Base-by-base conservation (phyloP, 2,113 vertebrate species). In the Poeciliopsis prolifica region DNA sequence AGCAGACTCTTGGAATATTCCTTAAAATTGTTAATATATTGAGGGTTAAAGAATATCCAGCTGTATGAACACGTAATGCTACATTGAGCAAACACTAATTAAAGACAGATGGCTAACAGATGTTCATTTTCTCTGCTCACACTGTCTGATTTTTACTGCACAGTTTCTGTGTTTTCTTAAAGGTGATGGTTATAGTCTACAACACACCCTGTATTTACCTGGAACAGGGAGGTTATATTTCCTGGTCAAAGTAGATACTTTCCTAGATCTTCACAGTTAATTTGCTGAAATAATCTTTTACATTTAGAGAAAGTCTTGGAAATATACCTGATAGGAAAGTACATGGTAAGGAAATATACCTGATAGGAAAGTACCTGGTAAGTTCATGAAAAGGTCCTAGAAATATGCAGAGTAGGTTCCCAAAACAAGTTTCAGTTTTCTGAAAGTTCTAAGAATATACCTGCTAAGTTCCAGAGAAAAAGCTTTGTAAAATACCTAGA, bases 131-230 rank as follows among this genome's bases (percentile, higher is more conserved):
- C 51, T 40, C 80, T 65, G 37, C 72, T 42, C 66, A n/a, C 72
- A 26, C 81, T 82, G 81, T 71, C 5, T 5, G 42, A 48, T 72
- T 86, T 80, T 70, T 28, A 73, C 65, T 79, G 6, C 93, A 0
- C 94, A 94, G 62, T 94, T 89, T 9, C 5, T n/a, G n/a, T 24
- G 3, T 54, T 54, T 54, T 24, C 9, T 54, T n/a, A n/a, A 24
- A 9, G 51, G 19, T 54, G 22, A 24, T 19, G 51, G 22, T 24
- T n/a, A 10, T 8, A 17, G 2, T n/a, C 24, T 3, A 51, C 19
- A 22, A 22, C 15, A 19, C 33, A 35, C 7, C 33, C 33, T 35
- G 44, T 51, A 2, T 9, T 19, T 54, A 24, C 51, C 51, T 54
- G 22, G 51, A 24, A 24, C 51, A 24, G n/a, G 40, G 40, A 51